Percentiles rank a stretch among this genome's conserved stretches.
phyloP scores from a whole-genome alignment of 2,113 vertebrate species.

The Otis tarda region DNA sequence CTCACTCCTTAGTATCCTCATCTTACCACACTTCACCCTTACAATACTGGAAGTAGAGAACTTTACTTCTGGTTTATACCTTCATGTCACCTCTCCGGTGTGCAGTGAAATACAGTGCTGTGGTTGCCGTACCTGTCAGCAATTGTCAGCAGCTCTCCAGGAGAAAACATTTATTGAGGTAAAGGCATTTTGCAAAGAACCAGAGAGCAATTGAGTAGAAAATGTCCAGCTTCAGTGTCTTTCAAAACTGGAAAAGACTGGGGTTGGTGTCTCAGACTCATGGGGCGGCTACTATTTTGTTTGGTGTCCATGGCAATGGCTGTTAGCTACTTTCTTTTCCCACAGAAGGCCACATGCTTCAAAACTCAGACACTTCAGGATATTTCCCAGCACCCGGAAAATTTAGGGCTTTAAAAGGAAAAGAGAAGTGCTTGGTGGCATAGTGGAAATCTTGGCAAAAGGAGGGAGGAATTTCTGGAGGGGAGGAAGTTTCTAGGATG shows the following conservation, averaged over 20 bases:
- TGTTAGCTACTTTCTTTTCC: background rate
- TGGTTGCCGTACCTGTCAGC: background rate
- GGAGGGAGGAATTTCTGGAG: background rate
- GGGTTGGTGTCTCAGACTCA: background rate
- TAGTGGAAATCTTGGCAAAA: background rate
- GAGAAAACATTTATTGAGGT: background rate
- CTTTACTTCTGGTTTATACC: background rate
- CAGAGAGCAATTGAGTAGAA: background rate
- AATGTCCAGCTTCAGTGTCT: background rate
- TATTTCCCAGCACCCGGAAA: slow-evolving; percentile 12
- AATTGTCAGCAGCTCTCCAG: background rate
- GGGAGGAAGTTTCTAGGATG: background rate
- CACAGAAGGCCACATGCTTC: background rate
- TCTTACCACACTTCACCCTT: background rate
- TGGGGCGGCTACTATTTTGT: background rate
- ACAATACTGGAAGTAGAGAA: background rate
- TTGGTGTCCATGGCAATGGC: background rate
- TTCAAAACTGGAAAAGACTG: background rate
- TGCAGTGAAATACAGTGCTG: background rate
- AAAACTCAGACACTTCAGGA: background rate
- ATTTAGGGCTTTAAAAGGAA: background rate
- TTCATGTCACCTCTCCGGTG: background rate
- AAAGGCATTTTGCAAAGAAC: background rate
- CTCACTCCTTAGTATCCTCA: background rate
- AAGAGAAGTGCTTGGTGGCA: background rate